Conservation (phyloP, 2,113 vertebrate species). For the Hippolais icterina region DNA sequence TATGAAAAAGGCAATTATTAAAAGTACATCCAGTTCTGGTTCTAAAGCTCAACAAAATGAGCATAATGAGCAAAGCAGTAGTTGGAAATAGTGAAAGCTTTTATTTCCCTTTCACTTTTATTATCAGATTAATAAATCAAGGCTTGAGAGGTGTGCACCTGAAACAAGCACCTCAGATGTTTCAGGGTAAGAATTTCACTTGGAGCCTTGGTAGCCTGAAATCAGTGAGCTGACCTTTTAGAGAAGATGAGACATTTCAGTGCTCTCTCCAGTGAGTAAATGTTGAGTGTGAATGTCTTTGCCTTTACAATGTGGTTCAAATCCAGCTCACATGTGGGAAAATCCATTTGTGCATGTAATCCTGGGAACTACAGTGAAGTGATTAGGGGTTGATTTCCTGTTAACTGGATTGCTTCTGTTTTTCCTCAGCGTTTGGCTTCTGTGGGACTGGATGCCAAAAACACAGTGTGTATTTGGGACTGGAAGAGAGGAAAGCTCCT, state of each 20-base stretch:
- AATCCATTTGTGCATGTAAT: neutral
- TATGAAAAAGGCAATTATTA: neutral
- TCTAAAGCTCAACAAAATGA: neutral
- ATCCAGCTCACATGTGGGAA: neutral
- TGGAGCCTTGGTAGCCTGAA: neutral
- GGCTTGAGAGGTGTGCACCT: neutral
- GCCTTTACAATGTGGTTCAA: neutral
- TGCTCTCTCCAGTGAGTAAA: neutral
- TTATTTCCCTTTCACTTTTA: neutral
- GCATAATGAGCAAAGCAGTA: neutral
- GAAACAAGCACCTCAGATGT: neutral
- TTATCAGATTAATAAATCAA: neutral
- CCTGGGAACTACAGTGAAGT: neutral
- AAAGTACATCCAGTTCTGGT: neutral
- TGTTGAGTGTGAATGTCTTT: neutral
- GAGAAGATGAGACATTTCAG: neutral
- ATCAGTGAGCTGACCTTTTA: neutral
- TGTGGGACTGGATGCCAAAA: conserved; percentile 94
- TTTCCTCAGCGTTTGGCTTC: conserved; percentile 86
- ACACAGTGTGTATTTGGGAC: conserved; percentile 95
- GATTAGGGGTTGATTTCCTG: neutral
- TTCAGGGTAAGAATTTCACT: neutral
- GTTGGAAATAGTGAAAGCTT: neutral
- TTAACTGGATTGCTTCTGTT: conserved; percentile 22
- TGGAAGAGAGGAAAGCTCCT: conserved; percentile 93